phyloP scores from a whole-genome alignment of 2,888 invertebrate species.

The Onthophagus sagittarius region DNA sequence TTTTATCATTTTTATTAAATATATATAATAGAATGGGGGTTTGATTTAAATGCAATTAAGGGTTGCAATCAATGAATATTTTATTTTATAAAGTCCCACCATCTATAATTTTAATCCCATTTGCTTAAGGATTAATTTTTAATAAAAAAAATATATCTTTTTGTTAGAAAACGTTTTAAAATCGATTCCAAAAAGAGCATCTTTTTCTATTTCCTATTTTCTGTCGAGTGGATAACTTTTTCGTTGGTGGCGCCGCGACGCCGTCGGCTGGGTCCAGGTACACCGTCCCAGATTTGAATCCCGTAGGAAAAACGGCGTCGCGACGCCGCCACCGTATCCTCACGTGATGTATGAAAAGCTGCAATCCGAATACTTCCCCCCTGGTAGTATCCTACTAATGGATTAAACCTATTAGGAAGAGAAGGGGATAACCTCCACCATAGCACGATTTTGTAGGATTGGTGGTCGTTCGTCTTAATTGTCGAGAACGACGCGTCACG shows the following conservation, averaged over 20 bases:
- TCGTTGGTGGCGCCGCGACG: not conserved
- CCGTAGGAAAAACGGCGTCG: not conserved
- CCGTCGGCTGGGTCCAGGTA: not conserved
- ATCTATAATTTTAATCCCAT: not conserved
- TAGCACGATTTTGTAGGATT: too few relatives aligned
- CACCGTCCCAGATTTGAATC: constrained; percentile 9
- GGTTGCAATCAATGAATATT: not conserved
- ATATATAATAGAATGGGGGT: not conserved
- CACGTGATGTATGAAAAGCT: constrained; percentile 7
- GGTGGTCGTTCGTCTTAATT: constrained; percentile 7
- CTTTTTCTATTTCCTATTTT: not conserved
- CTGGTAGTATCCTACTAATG: constrained; percentile 31
- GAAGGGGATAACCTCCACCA: not conserved
- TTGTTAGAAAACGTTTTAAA: not conserved
- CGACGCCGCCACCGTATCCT: constrained; percentile 2
- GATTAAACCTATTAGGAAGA: constrained; percentile 33
- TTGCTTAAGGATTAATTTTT: not conserved
- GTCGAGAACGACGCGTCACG: not conserved
- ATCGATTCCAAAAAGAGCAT: not conserved
- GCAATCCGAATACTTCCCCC: constrained; percentile 13
- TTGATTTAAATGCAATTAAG: not conserved
- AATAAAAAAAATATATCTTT: not conserved
- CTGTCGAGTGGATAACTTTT: not conserved
- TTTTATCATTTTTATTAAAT: too few relatives aligned
- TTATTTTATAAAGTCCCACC: not conserved